A percentile compares a stretch with the other conserved stretches of the same genome.
Conservation (phyloP, 2,113 vertebrate species). For the Pteropus alecto region DNA sequence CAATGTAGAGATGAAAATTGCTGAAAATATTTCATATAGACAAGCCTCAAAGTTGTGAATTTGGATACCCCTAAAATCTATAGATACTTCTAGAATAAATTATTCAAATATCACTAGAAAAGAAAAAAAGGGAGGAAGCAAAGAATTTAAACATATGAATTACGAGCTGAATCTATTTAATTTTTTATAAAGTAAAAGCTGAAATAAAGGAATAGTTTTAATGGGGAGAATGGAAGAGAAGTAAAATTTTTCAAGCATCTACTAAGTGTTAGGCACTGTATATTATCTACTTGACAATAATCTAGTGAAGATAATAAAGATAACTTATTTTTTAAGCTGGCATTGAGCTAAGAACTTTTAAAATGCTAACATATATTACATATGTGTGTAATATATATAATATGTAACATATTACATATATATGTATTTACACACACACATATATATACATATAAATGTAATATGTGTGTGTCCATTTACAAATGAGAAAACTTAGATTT, state of each 20-base stretch:
- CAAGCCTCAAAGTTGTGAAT: neutral
- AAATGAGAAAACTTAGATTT: constrained; percentile 18
- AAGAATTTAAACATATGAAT: neutral
- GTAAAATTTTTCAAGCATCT: neutral
- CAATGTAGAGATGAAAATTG: neutral
- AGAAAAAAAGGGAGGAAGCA: neutral
- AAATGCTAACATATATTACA: neutral
- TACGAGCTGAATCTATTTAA: neutral
- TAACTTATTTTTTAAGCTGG: neutral
- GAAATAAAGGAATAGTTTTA: neutral
- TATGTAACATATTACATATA: no score
- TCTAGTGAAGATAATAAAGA: neutral
- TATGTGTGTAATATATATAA: no score
- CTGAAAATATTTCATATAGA: neutral
- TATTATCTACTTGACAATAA: neutral
- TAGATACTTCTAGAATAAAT: neutral
- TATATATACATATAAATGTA: neutral
- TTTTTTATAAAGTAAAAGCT: neutral
- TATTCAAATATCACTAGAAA: neutral
- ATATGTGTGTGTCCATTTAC: neutral
- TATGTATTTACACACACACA: no score
- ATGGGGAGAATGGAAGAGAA: neutral
- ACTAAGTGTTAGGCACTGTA: neutral
- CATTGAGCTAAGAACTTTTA: neutral
- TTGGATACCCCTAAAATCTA: neutral